Percentiles rank a stretch among this genome's conserved stretches.
Evolutionary conservation across 2,113 vertebrate species (phyloP).

Genomic region (Rallus limicola): DNA sequence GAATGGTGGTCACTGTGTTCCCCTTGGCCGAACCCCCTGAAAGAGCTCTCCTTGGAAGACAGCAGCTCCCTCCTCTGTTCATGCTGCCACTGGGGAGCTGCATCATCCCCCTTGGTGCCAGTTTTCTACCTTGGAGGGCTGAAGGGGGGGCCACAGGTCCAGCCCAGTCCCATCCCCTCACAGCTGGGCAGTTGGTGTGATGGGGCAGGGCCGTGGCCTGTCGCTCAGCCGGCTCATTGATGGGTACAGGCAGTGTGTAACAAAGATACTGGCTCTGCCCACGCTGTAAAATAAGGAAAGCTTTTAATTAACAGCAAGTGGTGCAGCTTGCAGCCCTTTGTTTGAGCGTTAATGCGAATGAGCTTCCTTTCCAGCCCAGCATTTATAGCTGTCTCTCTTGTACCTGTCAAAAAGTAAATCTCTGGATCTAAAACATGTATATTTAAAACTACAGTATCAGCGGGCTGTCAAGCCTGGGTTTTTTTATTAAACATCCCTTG

Average conservation of each 20-base stretch:
- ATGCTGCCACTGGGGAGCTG: accelerated
- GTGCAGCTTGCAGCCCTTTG: not conserved
- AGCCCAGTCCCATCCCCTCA: not conserved
- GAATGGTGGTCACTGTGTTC: accelerated
- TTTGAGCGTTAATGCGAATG: not conserved
- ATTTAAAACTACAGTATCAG: not conserved
- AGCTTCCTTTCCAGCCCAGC: constrained; percentile 27
- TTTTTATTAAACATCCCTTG: not conserved
- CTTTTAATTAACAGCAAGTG: not conserved
- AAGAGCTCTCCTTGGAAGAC: not conserved
- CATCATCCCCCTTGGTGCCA: accelerated
- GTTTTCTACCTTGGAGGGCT: not conserved
- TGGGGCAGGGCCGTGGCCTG: not conserved
- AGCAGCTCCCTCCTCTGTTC: not conserved
- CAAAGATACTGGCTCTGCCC: not conserved
- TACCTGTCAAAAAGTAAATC: constrained; percentile 41
- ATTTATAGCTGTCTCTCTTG: constrained; percentile 17
- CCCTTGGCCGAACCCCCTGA: not conserved
- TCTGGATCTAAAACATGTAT: constrained; percentile 3
- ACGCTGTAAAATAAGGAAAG: not conserved
- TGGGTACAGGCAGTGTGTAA: not conserved
- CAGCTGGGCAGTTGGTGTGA: not conserved
- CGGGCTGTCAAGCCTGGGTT: not conserved
- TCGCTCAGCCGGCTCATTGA: not conserved
- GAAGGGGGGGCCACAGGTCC: not conserved